These are phyloP conservation scores for Phaethornis superciliosus DNA, from an alignment of 2,113 vertebrate genomes.

Conservation along the genomic window DNA sequence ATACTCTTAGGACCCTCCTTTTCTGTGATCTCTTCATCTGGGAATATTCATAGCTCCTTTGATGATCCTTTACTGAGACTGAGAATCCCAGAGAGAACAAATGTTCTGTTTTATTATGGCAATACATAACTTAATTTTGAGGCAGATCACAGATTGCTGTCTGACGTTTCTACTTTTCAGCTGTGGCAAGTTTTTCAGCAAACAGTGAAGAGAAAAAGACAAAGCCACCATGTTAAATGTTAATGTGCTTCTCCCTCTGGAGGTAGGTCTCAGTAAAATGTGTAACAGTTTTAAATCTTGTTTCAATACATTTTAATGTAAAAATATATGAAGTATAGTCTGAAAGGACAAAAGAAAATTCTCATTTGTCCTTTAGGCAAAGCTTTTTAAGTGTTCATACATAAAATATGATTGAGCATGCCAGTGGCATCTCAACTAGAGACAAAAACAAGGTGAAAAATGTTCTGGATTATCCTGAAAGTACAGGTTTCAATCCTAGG, in stretches of 20 bases:
- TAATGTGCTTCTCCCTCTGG: constrained; percentile 55
- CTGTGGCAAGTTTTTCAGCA: constrained; percentile 42
- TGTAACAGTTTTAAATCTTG: constrained; percentile 50
- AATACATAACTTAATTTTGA: constrained; percentile 43
- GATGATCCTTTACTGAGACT: background rate
- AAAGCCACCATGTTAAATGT: constrained; percentile 58
- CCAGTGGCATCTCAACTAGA: constrained; percentile 32
- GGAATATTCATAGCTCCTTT: background rate
- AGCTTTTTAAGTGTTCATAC: constrained; percentile 42
- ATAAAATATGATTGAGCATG: constrained; percentile 53
- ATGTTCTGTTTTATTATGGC: constrained; percentile 6
- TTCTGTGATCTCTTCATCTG: background rate
- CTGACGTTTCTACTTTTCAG: constrained; percentile 56
- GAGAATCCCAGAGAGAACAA: background rate
- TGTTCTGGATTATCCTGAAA: constrained; percentile 12
- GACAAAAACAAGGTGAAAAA: constrained; percentile 41
- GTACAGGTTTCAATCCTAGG: background rate
- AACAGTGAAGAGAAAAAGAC: constrained; percentile 26
- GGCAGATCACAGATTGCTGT: constrained; percentile 28
- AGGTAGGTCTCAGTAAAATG: constrained; percentile 33
- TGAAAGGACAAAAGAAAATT: constrained; percentile 55
- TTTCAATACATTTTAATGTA: constrained; percentile 62
- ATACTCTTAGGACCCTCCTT: background rate
- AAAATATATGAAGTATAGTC: constrained; percentile 35
- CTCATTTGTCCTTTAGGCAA: constrained; percentile 62